These are phyloP conservation scores for Stenurella melanura DNA, from an alignment of 2,888 invertebrate genomes.

Conservation along the genomic window DNA sequence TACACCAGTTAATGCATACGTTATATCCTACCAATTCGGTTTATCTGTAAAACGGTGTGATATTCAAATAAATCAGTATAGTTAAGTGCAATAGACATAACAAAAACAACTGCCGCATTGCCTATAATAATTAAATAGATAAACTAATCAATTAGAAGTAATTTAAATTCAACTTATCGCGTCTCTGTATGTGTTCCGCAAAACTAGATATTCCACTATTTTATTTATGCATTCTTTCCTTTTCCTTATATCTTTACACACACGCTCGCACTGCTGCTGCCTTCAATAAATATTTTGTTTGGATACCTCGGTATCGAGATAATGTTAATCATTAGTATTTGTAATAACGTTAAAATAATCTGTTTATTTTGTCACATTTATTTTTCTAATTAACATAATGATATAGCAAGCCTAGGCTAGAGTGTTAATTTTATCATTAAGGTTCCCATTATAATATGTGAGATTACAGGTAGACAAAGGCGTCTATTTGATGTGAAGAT, in stretches of 20 bases:
- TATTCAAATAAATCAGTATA: constrained; percentile 56
- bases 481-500: not conserved
- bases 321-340: constrained; percentile 29
- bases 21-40: constrained; percentile 20
- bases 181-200: constrained; percentile 56
- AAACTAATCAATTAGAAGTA: constrained; percentile 66
- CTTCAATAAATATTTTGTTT: constrained; percentile 38
- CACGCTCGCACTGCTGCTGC: constrained; percentile 1
- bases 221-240: constrained; percentile 48
- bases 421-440: constrained; percentile 27
- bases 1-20: not conserved
- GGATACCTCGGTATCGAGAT: constrained; percentile 24
- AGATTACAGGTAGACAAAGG: constrained; percentile 5
- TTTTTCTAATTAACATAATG: constrained; percentile 33
- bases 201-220: constrained; percentile 63
- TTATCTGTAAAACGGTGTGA: constrained; percentile 49
- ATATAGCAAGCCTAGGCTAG: constrained; percentile 2
- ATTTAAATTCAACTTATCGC: constrained; percentile 66
- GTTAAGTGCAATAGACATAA: constrained; percentile 58
- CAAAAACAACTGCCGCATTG: constrained; percentile 62
- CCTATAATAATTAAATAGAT: constrained; percentile 66
- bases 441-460: not conserved
- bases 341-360: constrained; percentile 32
- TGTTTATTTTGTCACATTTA: constrained; percentile 34
- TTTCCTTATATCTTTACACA: constrained; percentile 4